Evolutionary conservation across 2,797 vertebrate genomes (phyloP), one percentile per base, ranked within the genome.

Genomic region (Ispidina picta): DNA sequence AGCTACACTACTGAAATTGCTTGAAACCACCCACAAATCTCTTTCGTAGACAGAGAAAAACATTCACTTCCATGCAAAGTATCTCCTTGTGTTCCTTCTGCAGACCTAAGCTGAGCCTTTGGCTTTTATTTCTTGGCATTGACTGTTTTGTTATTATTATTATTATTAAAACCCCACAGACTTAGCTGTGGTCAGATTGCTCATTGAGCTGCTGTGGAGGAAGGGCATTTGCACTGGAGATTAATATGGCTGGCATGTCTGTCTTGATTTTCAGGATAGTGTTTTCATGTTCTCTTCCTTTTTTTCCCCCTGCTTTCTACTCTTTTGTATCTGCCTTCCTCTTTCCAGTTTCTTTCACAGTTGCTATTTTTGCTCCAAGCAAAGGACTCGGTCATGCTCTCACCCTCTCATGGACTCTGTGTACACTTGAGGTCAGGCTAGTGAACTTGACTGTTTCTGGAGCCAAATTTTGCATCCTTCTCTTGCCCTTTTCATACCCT

Each of bases 251-350:
- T 88, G 12, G 70, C 75, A 43, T 92, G 88, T 83, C 86, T 85
- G 81, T 72, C 76, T 91, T 75, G 66, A 39, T 85, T 93, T 86
- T 71, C 35, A 88, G 90, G 10, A 43, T 62, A 90, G 78, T 77
- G 83, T 94, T 96, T 95, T 93, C 81, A 85, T 89, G 69, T 78
- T 83, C 86, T 58, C 80, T 96, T 84, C 86, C 74, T 88, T 95
- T 93, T 93, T 55, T 93, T 91, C 78, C 56, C 60, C 20, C 37
- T 35, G 81, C 75, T 93, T 95, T 89, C 69, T 80, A 83, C 86
- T 74, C 83, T 91, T 95, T 93, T 93, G 62, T 95, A 49, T 71
- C 55, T 95, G 75, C 51, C 65, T 93, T 83, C 51, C 22, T 92
- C 62, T 83, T 90, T 80, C 60, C 46, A 15, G 0, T 84, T 90